Base-by-base conservation (phyloP, 2,113 vertebrate species). In the Tapirus terrestris region DNA sequence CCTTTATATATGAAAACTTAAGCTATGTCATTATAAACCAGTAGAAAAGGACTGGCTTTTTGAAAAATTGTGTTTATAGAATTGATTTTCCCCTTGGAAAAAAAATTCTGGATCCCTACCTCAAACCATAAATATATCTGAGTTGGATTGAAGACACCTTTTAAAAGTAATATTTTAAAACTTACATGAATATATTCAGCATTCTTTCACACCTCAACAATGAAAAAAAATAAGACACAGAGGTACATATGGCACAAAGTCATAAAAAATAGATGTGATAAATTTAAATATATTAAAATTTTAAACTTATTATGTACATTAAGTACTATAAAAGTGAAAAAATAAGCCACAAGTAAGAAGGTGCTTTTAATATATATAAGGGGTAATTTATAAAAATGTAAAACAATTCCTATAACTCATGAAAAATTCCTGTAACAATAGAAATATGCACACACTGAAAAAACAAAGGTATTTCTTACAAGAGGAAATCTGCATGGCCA, bases 151-250 rank as follows among this genome's bases (percentile, higher is more conserved):
- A 96, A 92, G 27, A 43, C 18, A 60, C 14, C 8, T 68, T 63
- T 88, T 39, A 48, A 87, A 84, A 81, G 60, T 80, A 92, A 33
- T 63, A 92, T 79, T 94, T 92, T 72, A 83, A 96, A 95, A 56
- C 29, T 75, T 88, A 88, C n/a, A 83, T 48, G 31, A 68, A 70
- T 84, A 61, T 72, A 79, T 61, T 95, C 29, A 70, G 33, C 53
- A 79, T 77, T 95, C 51, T 90, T 88, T 91, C 43, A 65, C 51
- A 72, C 60, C 11, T 65, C 21, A 87, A 20, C 36, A 61, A 61
- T 75, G n/a, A 77, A 60, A 61, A 90, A 79, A 87, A 51, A 45
- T 94, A 6, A 81, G 70, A 93, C 12, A 81, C 8, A 93, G 79
- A 61, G n/a, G 0, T 23, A 94, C 23, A 85, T 53, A 53, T 9